phyloP scores from a whole-genome alignment of 2,888 invertebrate genomes.

The Resseliella maxima region DNA sequence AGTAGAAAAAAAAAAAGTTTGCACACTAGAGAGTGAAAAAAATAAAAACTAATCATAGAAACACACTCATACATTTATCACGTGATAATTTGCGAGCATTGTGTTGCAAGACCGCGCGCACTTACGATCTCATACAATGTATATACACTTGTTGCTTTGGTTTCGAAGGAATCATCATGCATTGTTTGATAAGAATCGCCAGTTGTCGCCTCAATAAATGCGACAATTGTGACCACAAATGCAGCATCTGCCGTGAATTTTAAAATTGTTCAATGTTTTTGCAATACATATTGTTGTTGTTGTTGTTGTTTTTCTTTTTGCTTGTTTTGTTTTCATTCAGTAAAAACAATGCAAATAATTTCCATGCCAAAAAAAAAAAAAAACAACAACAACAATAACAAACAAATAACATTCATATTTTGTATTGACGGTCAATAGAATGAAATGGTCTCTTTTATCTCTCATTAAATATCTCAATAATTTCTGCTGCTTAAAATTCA shows the following conservation, averaged over 20 bases:
- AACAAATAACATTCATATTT: not conserved
- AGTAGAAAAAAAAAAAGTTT: not conserved
- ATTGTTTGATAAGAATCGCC: constrained; percentile 51
- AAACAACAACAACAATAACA: not conserved
- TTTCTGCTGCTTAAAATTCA: constrained; percentile 21
- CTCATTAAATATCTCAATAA: not conserved
- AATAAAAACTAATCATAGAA: not conserved
- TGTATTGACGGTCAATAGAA: constrained; percentile 32
- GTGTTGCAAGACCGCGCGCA: not conserved
- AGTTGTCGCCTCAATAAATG: constrained; percentile 15
- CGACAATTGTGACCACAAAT: constrained; percentile 37
- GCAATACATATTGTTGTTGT: no score
- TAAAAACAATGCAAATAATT: constrained; percentile 15
- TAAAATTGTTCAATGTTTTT: not conserved
- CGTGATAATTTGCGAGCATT: constrained; percentile 42
- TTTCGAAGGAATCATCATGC: constrained; percentile 39
- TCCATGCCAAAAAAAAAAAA: not conserved
- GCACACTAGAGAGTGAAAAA: not conserved
- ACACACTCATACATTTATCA: constrained; percentile 22
- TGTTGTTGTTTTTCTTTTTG: not conserved
- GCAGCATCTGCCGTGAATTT: constrained; percentile 44
- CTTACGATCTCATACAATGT: not conserved
- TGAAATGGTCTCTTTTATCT: constrained; percentile 36
- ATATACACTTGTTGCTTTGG: constrained; percentile 33
- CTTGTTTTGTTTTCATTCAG: not conserved